Evolutionary conservation across 1,140 invertebrate species (phyloP).

Genomic region (Agraylea sexmaculata): DNA sequence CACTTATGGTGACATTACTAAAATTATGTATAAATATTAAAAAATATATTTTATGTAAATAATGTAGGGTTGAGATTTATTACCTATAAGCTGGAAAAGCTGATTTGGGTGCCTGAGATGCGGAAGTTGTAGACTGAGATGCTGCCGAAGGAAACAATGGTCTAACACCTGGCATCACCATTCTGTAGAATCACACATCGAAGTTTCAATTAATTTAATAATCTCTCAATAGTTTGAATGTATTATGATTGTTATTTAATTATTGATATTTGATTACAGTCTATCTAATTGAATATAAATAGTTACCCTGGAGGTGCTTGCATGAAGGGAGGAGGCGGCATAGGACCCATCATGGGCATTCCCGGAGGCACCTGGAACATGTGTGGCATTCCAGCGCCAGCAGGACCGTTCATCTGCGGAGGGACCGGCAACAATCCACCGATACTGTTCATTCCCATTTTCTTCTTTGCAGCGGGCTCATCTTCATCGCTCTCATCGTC

Average conservation of each 20-base stretch:
- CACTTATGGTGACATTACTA: constrained; percentile 56
- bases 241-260: constrained; percentile 5
- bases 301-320: constrained; percentile 48
- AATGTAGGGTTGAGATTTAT: constrained; percentile 9
- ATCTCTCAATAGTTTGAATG: constrained; percentile 5
- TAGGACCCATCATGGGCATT: constrained; percentile 58
- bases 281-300: constrained; percentile 16
- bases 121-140: constrained; percentile 46
- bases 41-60: constrained; percentile 1
- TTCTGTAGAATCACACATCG: constrained; percentile 44
- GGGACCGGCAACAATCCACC: constrained; percentile 34
- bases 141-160: constrained; percentile 69
- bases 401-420: constrained; percentile 42
- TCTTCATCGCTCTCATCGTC: constrained; percentile 65
- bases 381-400: constrained; percentile 40
- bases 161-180: constrained; percentile 45
- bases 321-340: constrained; percentile 63
- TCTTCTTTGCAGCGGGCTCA: constrained; percentile 62
- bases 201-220: constrained; percentile 9
- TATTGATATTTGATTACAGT: not conserved
- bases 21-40: constrained; percentile 3
- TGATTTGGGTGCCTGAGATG: constrained; percentile 50
- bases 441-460: constrained; percentile 37
- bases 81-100: constrained; percentile 71
- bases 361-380: constrained; percentile 44